Evolutionary conservation across 2,888 invertebrate species (phyloP), one percentile per base, ranked within the genome.

Genomic region (Parnassius mnemosyne): DNA sequence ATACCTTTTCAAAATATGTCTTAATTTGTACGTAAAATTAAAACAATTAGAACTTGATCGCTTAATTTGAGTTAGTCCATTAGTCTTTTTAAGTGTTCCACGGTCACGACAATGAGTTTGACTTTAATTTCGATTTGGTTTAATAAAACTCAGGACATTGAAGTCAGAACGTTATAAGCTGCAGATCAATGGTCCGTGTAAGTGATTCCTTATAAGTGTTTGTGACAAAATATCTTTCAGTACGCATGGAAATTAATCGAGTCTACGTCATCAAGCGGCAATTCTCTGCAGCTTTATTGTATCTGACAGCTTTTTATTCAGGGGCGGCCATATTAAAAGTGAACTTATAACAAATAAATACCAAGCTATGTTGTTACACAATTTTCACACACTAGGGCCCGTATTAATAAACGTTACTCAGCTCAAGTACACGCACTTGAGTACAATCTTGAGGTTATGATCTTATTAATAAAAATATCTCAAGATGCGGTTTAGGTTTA

Each of bases 11-110:
- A 69, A 69, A 71, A 80, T 81, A 87, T 83, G 83, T 84, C 84
- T 87, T 87, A 85, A 89, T 89, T 88, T 87, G 87, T 85, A 78
- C 75, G 69, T 77, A 77, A 81, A 84, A 86, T 87, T 85, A 83
- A 80, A 81, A 75, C 81, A 81, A 84, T 86, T 79, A 82, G 71
- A 53, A 13, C 61, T 53, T 66, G 66, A 68, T 65, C 62, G 62
- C 66, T 69, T 71, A 62, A 71, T 71, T 71, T 66, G 50, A 13
- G 53, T 64, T 63, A 60, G 64, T 63, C 69, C 72, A 68, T 71
- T 64, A 71, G 65, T 63, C 68, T 71, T 70, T 61, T 64, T 63
- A 59, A 20, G 57, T 13, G 9, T 49, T 49, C 9, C 2, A 9
- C 9, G 9, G 49, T 49, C 10, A 13, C 9, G 16, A 16, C 13